Evolutionary conservation across 2,797 vertebrate genomes (phyloP).

Genomic region (Mormyrops boulengeri): DNA sequence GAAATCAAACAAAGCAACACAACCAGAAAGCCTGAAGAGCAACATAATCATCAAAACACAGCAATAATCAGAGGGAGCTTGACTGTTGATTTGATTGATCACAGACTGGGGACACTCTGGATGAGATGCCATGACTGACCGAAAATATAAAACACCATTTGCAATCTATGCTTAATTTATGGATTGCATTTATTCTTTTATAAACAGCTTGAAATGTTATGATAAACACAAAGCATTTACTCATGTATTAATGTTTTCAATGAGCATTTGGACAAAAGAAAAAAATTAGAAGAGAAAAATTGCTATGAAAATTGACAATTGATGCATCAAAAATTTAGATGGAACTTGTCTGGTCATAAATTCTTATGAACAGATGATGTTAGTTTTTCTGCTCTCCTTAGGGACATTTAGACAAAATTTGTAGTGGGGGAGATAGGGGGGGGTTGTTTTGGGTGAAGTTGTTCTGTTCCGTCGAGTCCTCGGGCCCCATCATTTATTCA

Average conservation of each 20-base stretch:
- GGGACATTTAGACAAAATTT: constrained; percentile 7
- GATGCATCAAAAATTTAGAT: background rate
- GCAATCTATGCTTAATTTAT: background rate
- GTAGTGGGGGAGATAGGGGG: background rate
- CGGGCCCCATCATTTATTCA: constrained; percentile 37
- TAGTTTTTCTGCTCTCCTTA: background rate
- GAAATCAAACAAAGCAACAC: background rate
- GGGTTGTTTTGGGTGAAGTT: constrained; percentile 18
- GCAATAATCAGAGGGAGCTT: background rate
- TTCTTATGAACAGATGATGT: constrained; percentile 21
- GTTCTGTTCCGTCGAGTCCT: constrained; percentile 22
- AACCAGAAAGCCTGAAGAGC: background rate
- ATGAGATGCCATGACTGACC: background rate
- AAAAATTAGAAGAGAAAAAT: background rate
- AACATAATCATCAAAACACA: background rate
- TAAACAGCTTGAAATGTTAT: background rate
- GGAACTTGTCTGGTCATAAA: background rate
- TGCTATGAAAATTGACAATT: background rate
- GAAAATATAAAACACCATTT: background rate
- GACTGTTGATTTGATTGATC: background rate
- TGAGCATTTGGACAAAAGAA: background rate
- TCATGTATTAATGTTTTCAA: background rate
- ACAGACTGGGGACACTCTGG: background rate
- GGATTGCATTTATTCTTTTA: background rate
- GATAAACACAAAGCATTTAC: background rate